Evolutionary conservation across 2,888 invertebrate species (phyloP).

Genomic region (Pseudoips prasinana): DNA sequence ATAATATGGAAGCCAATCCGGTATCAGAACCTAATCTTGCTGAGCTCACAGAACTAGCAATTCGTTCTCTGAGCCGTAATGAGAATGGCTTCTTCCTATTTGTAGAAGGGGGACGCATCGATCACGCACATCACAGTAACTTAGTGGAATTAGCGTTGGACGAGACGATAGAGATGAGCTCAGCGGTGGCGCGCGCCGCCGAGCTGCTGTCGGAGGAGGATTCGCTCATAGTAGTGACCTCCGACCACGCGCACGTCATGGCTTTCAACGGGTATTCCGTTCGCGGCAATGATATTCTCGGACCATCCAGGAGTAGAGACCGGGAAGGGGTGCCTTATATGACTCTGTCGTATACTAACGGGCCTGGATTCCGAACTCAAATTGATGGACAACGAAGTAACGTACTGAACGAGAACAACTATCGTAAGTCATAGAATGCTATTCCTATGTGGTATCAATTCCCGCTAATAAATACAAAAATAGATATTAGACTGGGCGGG

Average conservation of each 20-base stretch:
- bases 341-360: slow-evolving; percentile 84
- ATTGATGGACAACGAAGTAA: slow-evolving; percentile 54
- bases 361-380: slow-evolving; percentile 77
- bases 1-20: slow-evolving; percentile 81
- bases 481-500: background rate
- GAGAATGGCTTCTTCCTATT: slow-evolving; percentile 89
- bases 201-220: slow-evolving; percentile 76
- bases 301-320: slow-evolving; percentile 59
- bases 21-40: slow-evolving; percentile 70
- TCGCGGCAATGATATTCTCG: slow-evolving; percentile 69
- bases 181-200: slow-evolving; percentile 78
- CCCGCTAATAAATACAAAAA: too few relatives aligned
- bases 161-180: slow-evolving; percentile 85
- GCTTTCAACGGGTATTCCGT: slow-evolving; percentile 85
- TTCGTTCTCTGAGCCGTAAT: slow-evolving; percentile 84
- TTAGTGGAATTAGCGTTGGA: slow-evolving; percentile 82
- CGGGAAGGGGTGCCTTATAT: slow-evolving; percentile 79
- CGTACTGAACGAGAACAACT: slow-evolving; percentile 61
- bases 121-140: slow-evolving; percentile 85
- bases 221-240: slow-evolving; percentile 89
- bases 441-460: too few relatives aligned
- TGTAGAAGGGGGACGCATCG: slow-evolving; percentile 86
- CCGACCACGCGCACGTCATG: slow-evolving; percentile 90
- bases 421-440: slow-evolving; percentile 42
- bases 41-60: slow-evolving; percentile 82